Base-by-base conservation (phyloP, 2,797 vertebrate genomes). In the Anguilla obscura region DNA sequence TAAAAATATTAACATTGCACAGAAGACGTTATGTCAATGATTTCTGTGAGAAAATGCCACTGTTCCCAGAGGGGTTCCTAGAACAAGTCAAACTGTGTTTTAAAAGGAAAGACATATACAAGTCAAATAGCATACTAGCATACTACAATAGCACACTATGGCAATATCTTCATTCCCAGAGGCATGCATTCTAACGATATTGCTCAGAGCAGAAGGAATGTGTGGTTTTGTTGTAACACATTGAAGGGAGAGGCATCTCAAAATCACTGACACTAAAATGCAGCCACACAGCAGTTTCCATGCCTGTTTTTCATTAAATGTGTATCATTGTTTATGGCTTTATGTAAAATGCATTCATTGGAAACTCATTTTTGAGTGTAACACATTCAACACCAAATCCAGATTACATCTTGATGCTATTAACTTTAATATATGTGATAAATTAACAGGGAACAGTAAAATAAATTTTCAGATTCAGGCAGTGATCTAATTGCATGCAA, bases 41-140 rank as follows among this genome's bases (percentile, higher is more conserved):
- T 48, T 10, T 50, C 79, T 50, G 18, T 82, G 79, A 50, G 79
- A 82, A 45, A 82, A 82, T 82, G 40, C 5, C 45, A 10, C 40
- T 82, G 5, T 82, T 48, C 79, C 79, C 79, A 50, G 79, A 82
- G 45, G 40, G 79, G 40, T 6, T 0, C 40, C 50, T 45, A 82
- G 45, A 82, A 50, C 21, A 48, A 82, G 79, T 82, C 79, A 82
- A 82, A 82, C 79, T 45, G 50, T 18, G 24, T 82, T 82, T 82
- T n/a, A 48, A 50, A 82, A 48, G 79, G 40, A 50, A 82, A 82
- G 79, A 82, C 79, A 50, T 79, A 36, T 82, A 27, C 79, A 50
- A 82, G 16, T 82, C 50, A 21, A 82, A 50, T 82, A 33, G 40
- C 5, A 4, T n/a, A 48, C 21, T 76, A 24, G 40, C 40, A 45